Conservation (phyloP, 2,797 vertebrate species). For the Hypotaenidia philippensis region DNA sequence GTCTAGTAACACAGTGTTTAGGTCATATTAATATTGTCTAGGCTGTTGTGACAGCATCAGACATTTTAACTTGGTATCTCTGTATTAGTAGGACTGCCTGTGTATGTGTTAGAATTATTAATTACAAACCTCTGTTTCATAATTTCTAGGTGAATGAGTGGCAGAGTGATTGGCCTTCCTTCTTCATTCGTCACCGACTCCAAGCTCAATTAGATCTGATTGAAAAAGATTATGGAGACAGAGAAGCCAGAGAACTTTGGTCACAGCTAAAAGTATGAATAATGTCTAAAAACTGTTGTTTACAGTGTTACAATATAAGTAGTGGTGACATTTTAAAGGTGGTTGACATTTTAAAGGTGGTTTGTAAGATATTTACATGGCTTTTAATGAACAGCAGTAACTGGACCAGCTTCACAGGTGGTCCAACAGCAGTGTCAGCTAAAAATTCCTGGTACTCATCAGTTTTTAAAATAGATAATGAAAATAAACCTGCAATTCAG, state of each 20-base stretch:
- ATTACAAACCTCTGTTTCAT: neutral
- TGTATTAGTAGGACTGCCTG: neutral
- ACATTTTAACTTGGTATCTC: neutral
- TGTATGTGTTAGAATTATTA: neutral
- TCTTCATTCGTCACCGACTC: slow-evolving; percentile 88
- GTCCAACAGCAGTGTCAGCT: neutral
- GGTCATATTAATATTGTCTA: neutral
- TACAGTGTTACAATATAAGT: neutral
- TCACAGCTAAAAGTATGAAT: slow-evolving; percentile 88
- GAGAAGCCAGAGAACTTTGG: slow-evolving; percentile 91
- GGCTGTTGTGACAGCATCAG: neutral
- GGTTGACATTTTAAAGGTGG: neutral
- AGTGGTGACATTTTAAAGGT: neutral
- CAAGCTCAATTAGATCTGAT: slow-evolving; percentile 89
- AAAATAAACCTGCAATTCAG: neutral
- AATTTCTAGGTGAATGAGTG: slow-evolving; percentile 89
- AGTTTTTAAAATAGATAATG: neutral
- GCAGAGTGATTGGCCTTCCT: slow-evolving; percentile 92
- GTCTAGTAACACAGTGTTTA: rapidly evolving
- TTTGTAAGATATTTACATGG: neutral
- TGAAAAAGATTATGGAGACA: slow-evolving; percentile 90
- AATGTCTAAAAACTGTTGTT: neutral
- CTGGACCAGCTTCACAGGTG: neutral
- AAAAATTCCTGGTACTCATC: neutral
- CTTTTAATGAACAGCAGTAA: neutral